A percentile compares a stretch with the other conserved stretches of the same genome.
phyloP scores from a whole-genome alignment of 2,888 invertebrate genomes.

The Elysia crispata region DNA sequence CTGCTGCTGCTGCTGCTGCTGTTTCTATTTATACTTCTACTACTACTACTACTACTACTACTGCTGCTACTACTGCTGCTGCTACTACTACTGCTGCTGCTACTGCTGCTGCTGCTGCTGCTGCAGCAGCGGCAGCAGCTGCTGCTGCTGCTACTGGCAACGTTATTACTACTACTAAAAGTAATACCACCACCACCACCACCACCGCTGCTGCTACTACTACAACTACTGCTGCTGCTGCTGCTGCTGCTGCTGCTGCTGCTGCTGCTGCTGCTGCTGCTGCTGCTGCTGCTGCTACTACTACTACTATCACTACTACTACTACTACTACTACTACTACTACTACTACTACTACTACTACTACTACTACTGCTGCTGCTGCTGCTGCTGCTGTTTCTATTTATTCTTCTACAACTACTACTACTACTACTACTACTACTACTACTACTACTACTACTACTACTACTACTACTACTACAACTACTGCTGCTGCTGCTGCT shows the following conservation, averaged over 20 bases:
- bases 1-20: too few relatives aligned
- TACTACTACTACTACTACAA: too few relatives aligned
- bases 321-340: conserved; percentile 9
- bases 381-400: too few relatives aligned
- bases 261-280: too few relatives aligned
- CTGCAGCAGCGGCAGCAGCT: neutral
- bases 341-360: conserved; percentile 9
- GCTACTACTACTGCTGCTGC: neutral
- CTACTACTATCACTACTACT: conserved; percentile 1
- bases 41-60: neutral
- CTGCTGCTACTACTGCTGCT: conserved; percentile 10
- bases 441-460: too few relatives aligned
- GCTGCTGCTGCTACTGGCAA: neutral
- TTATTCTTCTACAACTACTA: neutral
- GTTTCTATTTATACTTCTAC: too few relatives aligned
- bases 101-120: neutral
- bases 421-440: neutral
- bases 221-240: neutral
- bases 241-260: neutral
- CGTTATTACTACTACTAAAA: too few relatives aligned
- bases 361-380: neutral
- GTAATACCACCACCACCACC: too few relatives aligned
- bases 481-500: too few relatives aligned
- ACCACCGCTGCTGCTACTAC: neutral
- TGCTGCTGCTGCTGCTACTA: too few relatives aligned